These are phyloP conservation scores for Pseudochromis fuscus DNA, from an alignment of 2,797 vertebrate species.

Conservation along the genomic window DNA sequence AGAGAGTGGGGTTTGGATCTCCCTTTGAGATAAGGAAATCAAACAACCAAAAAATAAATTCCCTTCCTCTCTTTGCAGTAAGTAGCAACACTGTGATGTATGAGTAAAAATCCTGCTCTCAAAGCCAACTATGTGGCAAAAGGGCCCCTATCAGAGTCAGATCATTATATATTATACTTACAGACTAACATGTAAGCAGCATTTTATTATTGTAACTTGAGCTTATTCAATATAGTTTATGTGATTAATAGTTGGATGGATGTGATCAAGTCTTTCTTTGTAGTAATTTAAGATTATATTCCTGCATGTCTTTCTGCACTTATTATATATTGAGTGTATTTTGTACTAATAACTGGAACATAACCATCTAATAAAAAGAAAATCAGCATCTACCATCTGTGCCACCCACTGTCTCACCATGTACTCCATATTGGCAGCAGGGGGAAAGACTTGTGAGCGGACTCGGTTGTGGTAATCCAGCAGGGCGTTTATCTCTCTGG, in stretches of 20 bases:
- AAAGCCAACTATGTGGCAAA: not conserved
- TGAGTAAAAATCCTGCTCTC: not conserved
- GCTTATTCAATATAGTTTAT: too few relatives aligned
- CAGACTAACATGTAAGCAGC: too few relatives aligned
- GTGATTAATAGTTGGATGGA: too few relatives aligned
- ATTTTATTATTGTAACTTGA: too few relatives aligned
- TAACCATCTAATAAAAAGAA: too few relatives aligned
- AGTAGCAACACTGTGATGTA: too few relatives aligned
- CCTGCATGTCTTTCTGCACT: too few relatives aligned
- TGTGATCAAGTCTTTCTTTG: too few relatives aligned
- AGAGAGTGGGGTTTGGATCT: not conserved
- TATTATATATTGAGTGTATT: too few relatives aligned
- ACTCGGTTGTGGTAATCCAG: slow-evolving; percentile 92
- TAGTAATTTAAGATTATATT: too few relatives aligned
- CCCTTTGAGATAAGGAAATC: not conserved
- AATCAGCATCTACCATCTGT: not conserved
- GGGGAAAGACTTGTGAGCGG: slow-evolving; percentile 88
- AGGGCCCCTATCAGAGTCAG: not conserved
- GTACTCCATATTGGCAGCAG: slow-evolving; percentile 92
- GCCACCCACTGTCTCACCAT: slow-evolving; percentile 86
- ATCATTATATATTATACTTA: not conserved
- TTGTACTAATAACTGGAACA: too few relatives aligned
- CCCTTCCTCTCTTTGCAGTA: too few relatives aligned
- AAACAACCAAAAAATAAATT: not conserved
- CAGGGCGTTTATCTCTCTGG: slow-evolving; percentile 82